Conservation (phyloP, 2,113 vertebrate genomes). For the Circaetus gallicus region DNA sequence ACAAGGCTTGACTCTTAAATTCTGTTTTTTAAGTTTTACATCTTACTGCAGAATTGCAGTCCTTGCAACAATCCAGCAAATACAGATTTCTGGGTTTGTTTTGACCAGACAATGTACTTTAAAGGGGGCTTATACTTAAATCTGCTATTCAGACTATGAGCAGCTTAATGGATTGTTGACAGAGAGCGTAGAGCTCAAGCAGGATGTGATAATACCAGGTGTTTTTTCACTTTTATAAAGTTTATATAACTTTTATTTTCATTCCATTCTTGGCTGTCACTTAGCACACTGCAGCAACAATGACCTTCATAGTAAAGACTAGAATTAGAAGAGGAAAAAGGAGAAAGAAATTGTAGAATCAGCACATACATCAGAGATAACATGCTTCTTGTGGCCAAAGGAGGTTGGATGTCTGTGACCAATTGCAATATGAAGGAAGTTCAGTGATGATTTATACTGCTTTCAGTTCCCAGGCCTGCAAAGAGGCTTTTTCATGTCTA, state of each 20-base stretch:
- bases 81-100: not conserved
- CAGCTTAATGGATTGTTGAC: slow-evolving; percentile 25
- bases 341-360: not conserved
- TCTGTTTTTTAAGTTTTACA: not conserved
- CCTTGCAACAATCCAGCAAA: not conserved
- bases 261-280: not conserved
- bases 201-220: not conserved
- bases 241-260: not conserved
- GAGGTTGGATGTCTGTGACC: not conserved
- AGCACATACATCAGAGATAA: not conserved
- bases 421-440: not conserved
- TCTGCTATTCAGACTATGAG: not conserved
- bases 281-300: not conserved
- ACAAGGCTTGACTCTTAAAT: not conserved
- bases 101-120: not conserved
- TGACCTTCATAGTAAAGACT: not conserved
- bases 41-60: not conserved
- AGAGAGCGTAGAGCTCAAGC: not conserved
- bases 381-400: not conserved
- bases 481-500: not conserved
- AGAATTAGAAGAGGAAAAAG: not conserved
- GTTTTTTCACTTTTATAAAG: not conserved
- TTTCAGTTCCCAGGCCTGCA: not conserved
- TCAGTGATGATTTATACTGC: not conserved
- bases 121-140: not conserved